A percentile compares a stretch with the other conserved stretches of the same genome.
Conservation (phyloP, 2,113 vertebrate species). For the Agapornis roseicollis region DNA sequence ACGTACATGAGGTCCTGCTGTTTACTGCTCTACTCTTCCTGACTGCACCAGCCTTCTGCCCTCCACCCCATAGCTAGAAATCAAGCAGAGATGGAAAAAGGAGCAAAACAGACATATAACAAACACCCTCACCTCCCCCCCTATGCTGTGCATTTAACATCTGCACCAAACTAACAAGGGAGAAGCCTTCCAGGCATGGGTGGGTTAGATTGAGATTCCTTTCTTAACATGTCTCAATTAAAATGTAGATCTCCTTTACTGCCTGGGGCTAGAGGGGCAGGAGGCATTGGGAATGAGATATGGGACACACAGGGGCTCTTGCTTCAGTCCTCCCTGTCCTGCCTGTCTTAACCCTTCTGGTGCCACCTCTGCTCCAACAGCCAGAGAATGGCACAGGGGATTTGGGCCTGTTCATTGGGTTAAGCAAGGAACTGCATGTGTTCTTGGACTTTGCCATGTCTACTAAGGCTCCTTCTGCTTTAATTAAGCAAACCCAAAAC, state of each 20-base stretch:
- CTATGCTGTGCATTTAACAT: background rate
- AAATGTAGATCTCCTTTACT: conserved; percentile 42
- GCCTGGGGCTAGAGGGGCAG: conserved; percentile 34
- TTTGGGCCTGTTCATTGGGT: background rate
- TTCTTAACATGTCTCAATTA: conserved; percentile 48
- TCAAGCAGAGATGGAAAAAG: background rate
- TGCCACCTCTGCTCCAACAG: background rate
- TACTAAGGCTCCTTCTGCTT: background rate
- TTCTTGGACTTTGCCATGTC: background rate
- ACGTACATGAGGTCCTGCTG: background rate
- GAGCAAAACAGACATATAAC: background rate
- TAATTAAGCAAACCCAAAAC: background rate
- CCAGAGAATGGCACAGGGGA: background rate
- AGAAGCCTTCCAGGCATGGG: conserved; percentile 15
- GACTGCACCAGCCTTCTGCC: background rate
- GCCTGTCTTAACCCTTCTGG: conserved; percentile 29
- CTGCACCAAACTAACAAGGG: background rate
- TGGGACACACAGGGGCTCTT: background rate
- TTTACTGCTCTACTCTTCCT: background rate
- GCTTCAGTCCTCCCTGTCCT: background rate
- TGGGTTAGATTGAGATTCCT: conserved; percentile 22
- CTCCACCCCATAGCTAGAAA: background rate
- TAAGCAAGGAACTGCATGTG: accelerated
- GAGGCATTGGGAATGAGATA: background rate
- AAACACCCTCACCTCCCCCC: background rate